phyloP scores from a whole-genome alignment of 2,797 vertebrate genomes.

The Hephaestus fuliginosus region DNA sequence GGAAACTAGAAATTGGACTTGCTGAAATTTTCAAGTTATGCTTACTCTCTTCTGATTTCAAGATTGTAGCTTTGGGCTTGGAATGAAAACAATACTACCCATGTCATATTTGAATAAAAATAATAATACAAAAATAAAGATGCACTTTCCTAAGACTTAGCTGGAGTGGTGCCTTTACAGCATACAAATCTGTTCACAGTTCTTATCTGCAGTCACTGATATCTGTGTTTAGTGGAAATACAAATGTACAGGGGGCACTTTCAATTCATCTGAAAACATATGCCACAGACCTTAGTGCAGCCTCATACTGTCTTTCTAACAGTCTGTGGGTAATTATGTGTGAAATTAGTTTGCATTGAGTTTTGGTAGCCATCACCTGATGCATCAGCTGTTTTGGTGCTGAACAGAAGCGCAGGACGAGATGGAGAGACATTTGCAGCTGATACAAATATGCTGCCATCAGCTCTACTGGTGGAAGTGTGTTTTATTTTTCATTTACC shows the following conservation, averaged over 20 bases:
- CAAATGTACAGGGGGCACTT: not conserved
- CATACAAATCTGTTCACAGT: not conserved
- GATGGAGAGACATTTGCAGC: not conserved
- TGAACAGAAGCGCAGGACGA: slow-evolving; percentile 5
- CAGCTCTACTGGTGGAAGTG: not conserved
- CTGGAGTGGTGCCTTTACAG: not conserved
- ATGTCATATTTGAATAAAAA: not conserved
- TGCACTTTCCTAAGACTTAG: not conserved
- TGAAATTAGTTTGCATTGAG: slow-evolving; percentile 40
- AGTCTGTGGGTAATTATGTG: slow-evolving; percentile 29
- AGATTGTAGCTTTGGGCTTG: too few relatives aligned
- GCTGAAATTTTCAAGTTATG: too few relatives aligned
- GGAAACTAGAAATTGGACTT: too few relatives aligned
- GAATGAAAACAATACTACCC: too few relatives aligned
- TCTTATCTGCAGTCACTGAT: not conserved
- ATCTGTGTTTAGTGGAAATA: not conserved
- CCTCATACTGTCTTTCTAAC: slow-evolving; percentile 13
- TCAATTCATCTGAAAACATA: not conserved
- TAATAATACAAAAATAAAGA: not conserved
- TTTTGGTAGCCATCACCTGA: slow-evolving; percentile 21
- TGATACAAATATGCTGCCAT: not conserved
- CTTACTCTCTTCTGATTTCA: too few relatives aligned
- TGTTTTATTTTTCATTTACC: not conserved
- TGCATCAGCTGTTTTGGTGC: slow-evolving; percentile 18
- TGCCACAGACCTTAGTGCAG: not conserved